Conservation (phyloP, 2,113 vertebrate genomes). For the Chaetops frenatus region DNA sequence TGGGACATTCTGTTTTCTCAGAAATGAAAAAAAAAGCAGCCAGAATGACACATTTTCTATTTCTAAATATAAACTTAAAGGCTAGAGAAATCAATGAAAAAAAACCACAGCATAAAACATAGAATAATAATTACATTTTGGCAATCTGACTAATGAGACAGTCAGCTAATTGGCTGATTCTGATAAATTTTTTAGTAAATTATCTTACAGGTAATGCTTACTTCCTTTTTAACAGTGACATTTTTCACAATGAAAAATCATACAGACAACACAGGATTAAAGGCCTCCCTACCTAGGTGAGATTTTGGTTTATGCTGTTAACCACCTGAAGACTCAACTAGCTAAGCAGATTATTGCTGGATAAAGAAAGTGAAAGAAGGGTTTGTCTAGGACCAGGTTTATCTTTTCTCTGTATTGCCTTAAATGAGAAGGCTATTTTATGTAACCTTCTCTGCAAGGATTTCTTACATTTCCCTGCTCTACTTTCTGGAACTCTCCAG, state of each 20-base stretch:
- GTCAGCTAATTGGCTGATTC: not conserved
- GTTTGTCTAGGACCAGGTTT: not conserved
- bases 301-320: not conserved
- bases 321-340: not conserved
- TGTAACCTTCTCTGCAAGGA: not conserved
- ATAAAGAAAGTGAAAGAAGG: not conserved
- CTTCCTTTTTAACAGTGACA: not conserved
- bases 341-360: not conserved
- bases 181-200: not conserved
- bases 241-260: not conserved
- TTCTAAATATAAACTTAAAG: slow-evolving; percentile 64
- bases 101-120: slow-evolving; percentile 20
- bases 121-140: not conserved
- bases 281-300: not conserved
- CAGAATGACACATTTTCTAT: slow-evolving; percentile 61
- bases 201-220: not conserved
- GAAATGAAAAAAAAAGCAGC: slow-evolving; percentile 34
- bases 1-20: slow-evolving; percentile 59
- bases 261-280: not conserved
- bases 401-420: not conserved
- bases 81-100: slow-evolving; percentile 44
- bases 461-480: not conserved
- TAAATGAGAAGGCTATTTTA: not conserved
- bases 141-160: slow-evolving; percentile 16
- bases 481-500: not conserved